These are phyloP conservation scores for Mixornis gularis DNA, from an alignment of 2,113 vertebrate species.

Conservation along the genomic window DNA sequence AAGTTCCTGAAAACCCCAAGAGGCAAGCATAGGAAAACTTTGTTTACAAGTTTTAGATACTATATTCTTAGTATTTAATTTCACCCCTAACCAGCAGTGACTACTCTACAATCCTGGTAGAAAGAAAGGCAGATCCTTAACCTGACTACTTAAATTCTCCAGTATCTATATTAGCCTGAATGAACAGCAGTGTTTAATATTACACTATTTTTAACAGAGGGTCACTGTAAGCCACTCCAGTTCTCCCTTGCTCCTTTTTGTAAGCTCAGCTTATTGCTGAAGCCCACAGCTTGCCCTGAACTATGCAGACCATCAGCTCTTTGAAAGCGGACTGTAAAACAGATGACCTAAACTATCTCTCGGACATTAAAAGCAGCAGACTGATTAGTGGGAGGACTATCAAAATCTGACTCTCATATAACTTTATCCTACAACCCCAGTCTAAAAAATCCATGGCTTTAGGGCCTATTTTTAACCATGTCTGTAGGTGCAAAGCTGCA, in stretches of 20 bases:
- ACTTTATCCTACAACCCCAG: background rate
- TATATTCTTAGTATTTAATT: background rate
- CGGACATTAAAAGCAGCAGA: background rate
- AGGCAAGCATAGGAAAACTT: background rate
- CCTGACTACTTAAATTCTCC: background rate
- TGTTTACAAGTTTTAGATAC: background rate
- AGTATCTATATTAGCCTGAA: background rate
- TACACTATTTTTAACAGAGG: background rate
- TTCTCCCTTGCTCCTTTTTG: background rate
- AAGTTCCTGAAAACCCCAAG: background rate
- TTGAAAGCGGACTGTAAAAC: background rate
- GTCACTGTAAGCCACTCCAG: background rate
- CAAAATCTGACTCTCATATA: background rate
- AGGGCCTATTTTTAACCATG: background rate
- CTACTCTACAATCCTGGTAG: background rate
- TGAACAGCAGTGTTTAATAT: background rate
- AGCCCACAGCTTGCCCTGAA: background rate
- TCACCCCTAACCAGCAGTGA: background rate
- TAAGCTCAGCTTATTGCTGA: background rate
- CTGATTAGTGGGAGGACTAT: background rate
- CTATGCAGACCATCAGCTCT: background rate
- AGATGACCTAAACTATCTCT: background rate
- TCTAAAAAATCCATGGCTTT: background rate
- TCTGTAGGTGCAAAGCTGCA: background rate
- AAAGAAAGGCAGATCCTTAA: background rate